Evolutionary conservation across 2,888 invertebrate species (phyloP).

Genomic region (Gymnosoma rotundatum): DNA sequence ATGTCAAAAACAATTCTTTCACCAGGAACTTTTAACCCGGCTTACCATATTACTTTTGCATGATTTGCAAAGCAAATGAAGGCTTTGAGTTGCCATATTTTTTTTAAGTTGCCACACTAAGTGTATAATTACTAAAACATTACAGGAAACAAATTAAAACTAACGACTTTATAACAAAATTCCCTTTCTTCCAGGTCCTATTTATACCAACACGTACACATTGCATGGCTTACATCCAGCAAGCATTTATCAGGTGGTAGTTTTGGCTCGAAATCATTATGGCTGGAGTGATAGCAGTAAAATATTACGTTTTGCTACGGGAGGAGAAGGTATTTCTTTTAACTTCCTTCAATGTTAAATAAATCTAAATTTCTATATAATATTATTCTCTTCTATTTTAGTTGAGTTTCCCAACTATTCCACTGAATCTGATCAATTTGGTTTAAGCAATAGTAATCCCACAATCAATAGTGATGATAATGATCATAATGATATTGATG

Average conservation of each 20-base stretch:
- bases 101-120: no score
- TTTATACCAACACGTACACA: slow-evolving; percentile 90
- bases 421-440: slow-evolving; percentile 78
- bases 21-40: no score
- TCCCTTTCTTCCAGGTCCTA: slow-evolving; percentile 84
- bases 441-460: slow-evolving; percentile 12
- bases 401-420: slow-evolving; percentile 82
- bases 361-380: background rate
- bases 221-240: slow-evolving; percentile 88
- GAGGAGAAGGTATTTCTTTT: slow-evolving; percentile 85
- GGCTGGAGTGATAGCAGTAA: slow-evolving; percentile 93
- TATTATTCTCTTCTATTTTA: slow-evolving; percentile 62
- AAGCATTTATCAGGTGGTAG: slow-evolving; percentile 89
- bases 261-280: slow-evolving; percentile 91
- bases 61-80: no score
- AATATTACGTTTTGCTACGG: slow-evolving; percentile 89
- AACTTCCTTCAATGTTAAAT: background rate
- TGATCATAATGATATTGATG: slow-evolving; percentile 18
- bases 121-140: background rate
- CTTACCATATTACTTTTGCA: no score
- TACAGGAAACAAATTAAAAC: background rate
- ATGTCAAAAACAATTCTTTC: no score
- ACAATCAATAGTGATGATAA: slow-evolving; percentile 10
- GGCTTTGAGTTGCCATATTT: no score
- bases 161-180: background rate